Percentiles rank a stretch among this genome's conserved stretches.
These are phyloP conservation scores for Lamellibrachia satsuma DNA, from an alignment of 2,888 invertebrate species.

Conservation along the genomic window DNA sequence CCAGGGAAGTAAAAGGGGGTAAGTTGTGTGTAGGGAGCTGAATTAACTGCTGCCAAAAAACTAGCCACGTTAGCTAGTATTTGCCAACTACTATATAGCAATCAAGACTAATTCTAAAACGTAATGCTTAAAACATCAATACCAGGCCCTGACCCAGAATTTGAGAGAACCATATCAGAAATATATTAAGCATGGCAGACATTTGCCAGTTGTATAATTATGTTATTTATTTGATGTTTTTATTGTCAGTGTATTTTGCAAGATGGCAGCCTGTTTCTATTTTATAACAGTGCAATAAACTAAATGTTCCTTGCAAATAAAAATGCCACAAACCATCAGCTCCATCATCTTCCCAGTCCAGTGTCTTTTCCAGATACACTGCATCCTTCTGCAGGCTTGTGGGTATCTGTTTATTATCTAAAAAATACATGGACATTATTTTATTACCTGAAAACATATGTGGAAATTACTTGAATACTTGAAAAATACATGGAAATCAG, in stretches of 20 bases:
- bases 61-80: too few species aligned
- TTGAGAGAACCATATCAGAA: background rate
- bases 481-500: background rate
- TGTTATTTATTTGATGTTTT: background rate
- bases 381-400: conserved; percentile 86
- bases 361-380: conserved; percentile 79
- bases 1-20: too few species aligned
- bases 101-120: background rate
- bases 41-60: too few species aligned
- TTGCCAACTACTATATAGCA: too few species aligned
- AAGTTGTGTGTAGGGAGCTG: too few species aligned
- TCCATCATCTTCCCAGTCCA: conserved; percentile 92
- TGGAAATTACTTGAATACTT: background rate
- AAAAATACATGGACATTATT: conserved; percentile 28
- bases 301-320: background rate
- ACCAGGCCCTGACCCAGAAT: background rate
- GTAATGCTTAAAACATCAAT: background rate
- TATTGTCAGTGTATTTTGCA: background rate
- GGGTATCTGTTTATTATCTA: conserved; percentile 77
- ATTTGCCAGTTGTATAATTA: background rate
- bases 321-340: conserved; percentile 70
- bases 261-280: background rate
- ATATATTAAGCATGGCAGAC: too few species aligned
- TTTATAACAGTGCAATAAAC: background rate
- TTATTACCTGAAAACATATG: background rate